Base-by-base conservation (phyloP, 2,797 vertebrate species). In the Lithobates pipiens region DNA sequence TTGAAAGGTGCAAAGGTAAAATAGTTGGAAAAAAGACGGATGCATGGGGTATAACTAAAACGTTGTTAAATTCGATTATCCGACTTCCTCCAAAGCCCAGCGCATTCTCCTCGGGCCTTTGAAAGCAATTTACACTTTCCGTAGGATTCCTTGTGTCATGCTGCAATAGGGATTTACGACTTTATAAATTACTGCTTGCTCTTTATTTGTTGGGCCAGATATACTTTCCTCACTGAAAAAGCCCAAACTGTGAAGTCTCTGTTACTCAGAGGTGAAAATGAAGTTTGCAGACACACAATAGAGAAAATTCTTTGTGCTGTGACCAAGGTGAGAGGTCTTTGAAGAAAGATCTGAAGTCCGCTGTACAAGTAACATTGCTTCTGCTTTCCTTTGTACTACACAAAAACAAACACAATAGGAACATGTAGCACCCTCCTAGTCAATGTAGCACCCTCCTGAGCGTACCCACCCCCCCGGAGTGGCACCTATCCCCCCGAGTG, bases 41-140 rank as follows among this genome's bases (percentile, higher is more conserved):
- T 61, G 21, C 54, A 61, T 61, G 54, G 54, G 54, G 21, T 34
- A 42, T 39, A 78, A 42, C 39, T 15, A 21, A 65, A 32, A 74
- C 34, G 70, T 50, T 46, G 44, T 39, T 68, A 70, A 23, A 63
- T 86, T 67, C 42, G 23, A 61, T 39, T 79, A 76, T 85, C 70
- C 77, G n/a, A 36, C 21, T 82, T 25, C 75, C 50, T 82, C 50
- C 63, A 5, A 86, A 86, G 34, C 50, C 73, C 44, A 82, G 57
- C 50, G 23, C 79, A 29, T 80, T 85, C n/a, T 10, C 36, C 68
- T 77, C n/a, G 9, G 73, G 27, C 73, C 42, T 77, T 63, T 44
- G 79, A 77, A 86, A 86, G 85, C 85, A 86, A 86, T 86, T 86
- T 82, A 25, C 85, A 86, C 79, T 72, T 72, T 71, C 73, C 67